phyloP scores from a whole-genome alignment of 2,113 vertebrate genomes.

The Ellobius talpinus region DNA sequence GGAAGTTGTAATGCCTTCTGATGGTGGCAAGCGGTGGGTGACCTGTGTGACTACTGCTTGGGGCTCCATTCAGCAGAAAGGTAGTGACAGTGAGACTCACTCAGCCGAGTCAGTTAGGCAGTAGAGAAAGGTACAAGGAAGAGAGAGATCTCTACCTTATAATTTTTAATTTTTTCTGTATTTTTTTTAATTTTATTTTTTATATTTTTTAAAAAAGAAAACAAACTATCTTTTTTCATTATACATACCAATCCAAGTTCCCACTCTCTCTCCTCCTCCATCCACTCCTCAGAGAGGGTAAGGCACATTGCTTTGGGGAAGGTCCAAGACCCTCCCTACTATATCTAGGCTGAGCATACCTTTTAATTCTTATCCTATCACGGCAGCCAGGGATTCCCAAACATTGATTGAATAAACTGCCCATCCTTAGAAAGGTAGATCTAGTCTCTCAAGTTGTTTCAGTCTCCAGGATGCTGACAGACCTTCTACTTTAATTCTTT shows the following conservation, averaged over 20 bases:
- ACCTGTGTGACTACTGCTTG: constrained; percentile 66
- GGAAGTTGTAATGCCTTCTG: constrained; percentile 56
- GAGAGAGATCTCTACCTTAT: constrained; percentile 40
- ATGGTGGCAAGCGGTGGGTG: constrained; percentile 50
- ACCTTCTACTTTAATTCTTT: constrained; percentile 67
- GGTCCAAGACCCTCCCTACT: too few relatives aligned
- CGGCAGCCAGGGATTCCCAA: constrained; percentile 73
- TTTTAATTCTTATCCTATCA: constrained; percentile 50
- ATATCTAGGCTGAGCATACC: too few relatives aligned
- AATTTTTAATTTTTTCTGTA: too few relatives aligned
- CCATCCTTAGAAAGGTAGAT: constrained; percentile 72
- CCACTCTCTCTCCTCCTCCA: too few relatives aligned
- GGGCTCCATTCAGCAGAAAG: constrained; percentile 52
- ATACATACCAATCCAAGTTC: too few relatives aligned
- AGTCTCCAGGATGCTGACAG: constrained; percentile 69
- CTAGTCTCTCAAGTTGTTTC: constrained; percentile 64
- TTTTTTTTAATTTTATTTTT: too few relatives aligned
- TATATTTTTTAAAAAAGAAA: too few relatives aligned
- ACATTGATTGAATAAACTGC: constrained; percentile 68
- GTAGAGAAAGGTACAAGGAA: constrained; percentile 16
- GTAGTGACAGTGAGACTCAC: constrained; percentile 1
- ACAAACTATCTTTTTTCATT: too few relatives aligned
- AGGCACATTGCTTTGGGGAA: too few relatives aligned
- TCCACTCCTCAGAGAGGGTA: too few relatives aligned
- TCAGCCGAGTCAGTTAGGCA: constrained; percentile 33